Evolutionary conservation across 2,888 invertebrate species (phyloP), one percentile per base, ranked within the genome.

Genomic region (Cosmia trapezina): DNA sequence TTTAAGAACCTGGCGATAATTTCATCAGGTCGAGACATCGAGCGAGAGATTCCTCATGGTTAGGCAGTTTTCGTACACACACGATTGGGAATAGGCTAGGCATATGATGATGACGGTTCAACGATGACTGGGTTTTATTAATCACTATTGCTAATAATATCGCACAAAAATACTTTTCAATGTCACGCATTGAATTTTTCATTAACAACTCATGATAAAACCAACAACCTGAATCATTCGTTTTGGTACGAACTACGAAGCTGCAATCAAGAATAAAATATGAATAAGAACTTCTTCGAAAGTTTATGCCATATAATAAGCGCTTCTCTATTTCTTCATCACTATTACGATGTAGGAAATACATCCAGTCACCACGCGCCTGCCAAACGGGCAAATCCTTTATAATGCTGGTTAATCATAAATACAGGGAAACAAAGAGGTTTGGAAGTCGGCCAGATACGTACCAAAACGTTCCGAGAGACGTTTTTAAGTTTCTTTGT

Each of bases 391-490:
- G 71, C 70, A 69, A 78, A 76, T 75, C 74, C 79, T 78, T 77
- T 77, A 80, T 89, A 90, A 90, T 80, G 85, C 83, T 80, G 68
- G 76, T 89, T 91, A 93, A 92, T 93, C 93, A 93, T 91, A 92
- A 86, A 84, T 83, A 81, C 86, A 49, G 70, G 88, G 89, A 88
- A 93, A 94, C 94, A 95, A 95, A 95, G 94, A 92, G 85, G 76
- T 68, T 85, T 95, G 95, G 95, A 92, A 66, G 47, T 7, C 19
- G 49, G 94, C 95, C 95, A 94, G 91, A 65, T 82, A 71, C 78
- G 81, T 84, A 86, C 82, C 79, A 86, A 87, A 84, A 84, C 85
- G 86, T 85, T 83, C 80, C 74, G 86, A 80, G 83, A 87, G 83
- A 86, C 79, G 74, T 73, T 76, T 87, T 88, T 89, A 88, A 81